Base-by-base conservation (phyloP, 2,888 invertebrate species). In the Agrotis segetum region DNA sequence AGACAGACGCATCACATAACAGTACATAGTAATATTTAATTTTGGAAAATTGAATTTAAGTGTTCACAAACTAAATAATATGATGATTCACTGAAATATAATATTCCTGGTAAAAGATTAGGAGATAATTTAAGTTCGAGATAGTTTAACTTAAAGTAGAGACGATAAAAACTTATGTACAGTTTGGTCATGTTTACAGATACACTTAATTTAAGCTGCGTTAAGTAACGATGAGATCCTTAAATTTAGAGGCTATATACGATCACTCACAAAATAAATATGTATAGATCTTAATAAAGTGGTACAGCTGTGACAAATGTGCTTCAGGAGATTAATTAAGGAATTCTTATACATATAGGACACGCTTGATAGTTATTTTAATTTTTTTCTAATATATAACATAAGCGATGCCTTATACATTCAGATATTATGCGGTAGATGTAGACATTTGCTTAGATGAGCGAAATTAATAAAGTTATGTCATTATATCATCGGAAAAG, bases 161-260 rank as follows among this genome's bases (percentile, higher is more conserved):
- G 53, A 59, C 50, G 7, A 71, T 71, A 66, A 19, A 72, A 67
- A 73, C 52, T 46, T 82, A 77, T 61, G 62, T 73, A 77, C 67
- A 81, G 60, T 58, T 84, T 86, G 77, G 75, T 79, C 81, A 64
- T 47, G 59, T 52, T 77, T 67, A 72, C 64, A 67, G 67, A 74
- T 71, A 78, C 68, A 67, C 76, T 82, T 82, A 81, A 70, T 74
- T 68, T 82, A 74, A 74, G 60, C 68, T 77, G 71, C 73, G 53
- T 76, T 84, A 80, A 77, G 82, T 82, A 75, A 77, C 76, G 59
- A 70, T 79, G 81, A 83, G 80, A 84, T 86, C 79, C 81, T 75
- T 82, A 79, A 24, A 74, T 64, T 73, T 76, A 77, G 60, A 67
- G 61, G 68, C 56, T 68, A 64, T 73, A 75, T n/a, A 74, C 53